Percentiles rank a stretch among this genome's conserved stretches.
phyloP scores from a whole-genome alignment of 2,888 invertebrate genomes.

The Caenorhabditis sinica region DNA sequence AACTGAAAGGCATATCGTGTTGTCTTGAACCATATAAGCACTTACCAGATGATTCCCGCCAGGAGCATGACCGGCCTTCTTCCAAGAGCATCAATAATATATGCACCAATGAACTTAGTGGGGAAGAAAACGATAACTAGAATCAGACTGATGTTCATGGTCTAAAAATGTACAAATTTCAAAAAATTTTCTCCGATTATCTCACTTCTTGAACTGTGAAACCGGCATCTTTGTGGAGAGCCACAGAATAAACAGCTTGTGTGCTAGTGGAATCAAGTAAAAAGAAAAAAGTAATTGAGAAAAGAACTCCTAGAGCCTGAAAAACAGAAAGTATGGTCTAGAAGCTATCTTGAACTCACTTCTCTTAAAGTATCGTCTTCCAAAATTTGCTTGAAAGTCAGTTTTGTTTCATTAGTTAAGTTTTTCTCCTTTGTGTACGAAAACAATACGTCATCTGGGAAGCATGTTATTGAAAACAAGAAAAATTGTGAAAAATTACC shows the following conservation, averaged over 20 bases:
- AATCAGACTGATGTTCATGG: constrained; percentile 56
- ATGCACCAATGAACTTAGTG: constrained; percentile 64
- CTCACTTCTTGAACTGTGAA: constrained; percentile 34
- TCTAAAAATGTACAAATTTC: not conserved
- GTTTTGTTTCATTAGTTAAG: constrained; percentile 27
- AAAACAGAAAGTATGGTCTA: not conserved
- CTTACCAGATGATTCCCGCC: constrained; percentile 49
- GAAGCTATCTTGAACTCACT: not conserved
- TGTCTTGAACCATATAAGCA: not conserved
- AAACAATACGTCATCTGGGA: constrained; percentile 23
- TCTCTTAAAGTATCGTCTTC: constrained; percentile 52
- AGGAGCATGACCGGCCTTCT: constrained; percentile 59
- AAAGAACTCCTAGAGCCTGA: constrained; percentile 26
- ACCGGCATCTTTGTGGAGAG: constrained; percentile 1
- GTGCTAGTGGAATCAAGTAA: constrained; percentile 9
- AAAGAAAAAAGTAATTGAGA: constrained; percentile 15
- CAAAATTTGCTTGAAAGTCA: constrained; percentile 42
- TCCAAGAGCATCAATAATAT: constrained; percentile 64
- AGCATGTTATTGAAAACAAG: not conserved
- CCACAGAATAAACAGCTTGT: constrained; percentile 16
- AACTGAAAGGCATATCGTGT: not conserved
- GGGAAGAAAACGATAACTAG: constrained; percentile 60
- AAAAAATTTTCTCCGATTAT: too few species aligned
- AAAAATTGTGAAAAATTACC: not conserved
- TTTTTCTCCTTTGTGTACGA: constrained; percentile 46